Conservation (phyloP, 64 coral and sea anemone genomes). For the Platygyra sinensis region DNA sequence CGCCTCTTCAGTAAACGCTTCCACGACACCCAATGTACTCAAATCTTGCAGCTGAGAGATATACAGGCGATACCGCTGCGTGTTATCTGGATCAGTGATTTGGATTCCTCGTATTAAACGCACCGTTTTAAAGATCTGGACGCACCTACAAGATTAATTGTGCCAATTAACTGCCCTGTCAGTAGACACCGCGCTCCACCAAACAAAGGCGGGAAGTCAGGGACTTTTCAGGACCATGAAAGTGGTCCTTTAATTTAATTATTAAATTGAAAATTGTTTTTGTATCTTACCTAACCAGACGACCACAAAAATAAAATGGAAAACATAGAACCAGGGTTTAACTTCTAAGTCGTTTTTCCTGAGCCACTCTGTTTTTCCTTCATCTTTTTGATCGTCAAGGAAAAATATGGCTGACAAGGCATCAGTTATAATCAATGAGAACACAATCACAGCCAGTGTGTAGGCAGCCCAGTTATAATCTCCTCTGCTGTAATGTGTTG, state of each 20-base stretch:
- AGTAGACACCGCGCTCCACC: too few species aligned
- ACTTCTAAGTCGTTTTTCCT: neutral
- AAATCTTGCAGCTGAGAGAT: neutral
- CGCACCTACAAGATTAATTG: neutral
- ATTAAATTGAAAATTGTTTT: neutral
- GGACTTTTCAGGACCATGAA: too few species aligned
- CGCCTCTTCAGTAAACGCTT: conserved; percentile 38
- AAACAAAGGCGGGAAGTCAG: too few species aligned
- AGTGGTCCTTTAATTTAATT: neutral
- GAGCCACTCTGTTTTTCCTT: conserved; percentile 13
- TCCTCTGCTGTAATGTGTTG: neutral
- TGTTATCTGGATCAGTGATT: neutral
- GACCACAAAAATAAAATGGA: conserved; percentile 32
- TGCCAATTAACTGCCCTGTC: neutral
- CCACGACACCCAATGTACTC: conserved; percentile 25
- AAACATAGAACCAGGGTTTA: conserved; percentile 1
- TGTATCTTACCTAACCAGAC: conserved; percentile 17
- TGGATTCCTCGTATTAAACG: neutral
- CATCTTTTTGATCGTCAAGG: neutral
- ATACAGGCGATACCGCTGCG: conserved; percentile 19
- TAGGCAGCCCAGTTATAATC: neutral
- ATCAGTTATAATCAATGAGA: neutral
- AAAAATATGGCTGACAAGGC: conserved; percentile 13
- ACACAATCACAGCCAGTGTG: neutral
- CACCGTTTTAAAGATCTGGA: conserved; percentile 18